These are phyloP conservation scores for Botrylloides violaceus DNA, from an alignment of 23 tunicate species.

Conservation along the genomic window DNA sequence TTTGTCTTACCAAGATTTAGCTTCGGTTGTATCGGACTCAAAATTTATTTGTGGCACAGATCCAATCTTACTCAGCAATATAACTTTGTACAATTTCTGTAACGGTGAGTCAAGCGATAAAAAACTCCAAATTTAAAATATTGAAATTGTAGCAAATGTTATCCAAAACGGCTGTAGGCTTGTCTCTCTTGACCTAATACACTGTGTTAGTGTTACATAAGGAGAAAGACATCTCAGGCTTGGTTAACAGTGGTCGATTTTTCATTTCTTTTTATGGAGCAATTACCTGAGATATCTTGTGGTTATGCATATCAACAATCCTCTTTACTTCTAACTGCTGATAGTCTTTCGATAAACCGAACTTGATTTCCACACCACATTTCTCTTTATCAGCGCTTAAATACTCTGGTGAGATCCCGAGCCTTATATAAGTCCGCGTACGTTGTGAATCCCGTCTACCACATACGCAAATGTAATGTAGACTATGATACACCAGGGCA, in stretches of 20 bases:
- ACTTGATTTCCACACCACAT: conserved; percentile 5
- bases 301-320: conserved; percentile 6
- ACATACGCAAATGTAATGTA: conserved; percentile 8
- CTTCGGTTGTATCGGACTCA: too few species aligned
- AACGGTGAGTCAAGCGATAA: not conserved
- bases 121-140: not conserved
- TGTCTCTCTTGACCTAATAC: too few species aligned
- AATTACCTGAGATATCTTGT: conserved; percentile 6
- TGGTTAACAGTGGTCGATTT: too few species aligned
- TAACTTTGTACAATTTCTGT: not conserved
- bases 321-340: conserved; percentile 2
- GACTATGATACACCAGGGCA: conserved; percentile 9
- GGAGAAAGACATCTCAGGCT: too few species aligned
- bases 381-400: not conserved
- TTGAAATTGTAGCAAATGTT: too few species aligned
- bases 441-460: conserved; percentile 2
- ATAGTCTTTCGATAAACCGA: conserved; percentile 3
- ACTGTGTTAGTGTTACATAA: too few species aligned
- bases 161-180: too few species aligned
- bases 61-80: not conserved
- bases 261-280: too few species aligned
- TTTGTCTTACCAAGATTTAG: too few species aligned
- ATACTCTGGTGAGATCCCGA: not conserved
- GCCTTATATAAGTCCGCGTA: not conserved
- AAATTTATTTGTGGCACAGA: too few species aligned